Evolutionary conservation across 1,140 invertebrate genomes (phyloP), one percentile per base, ranked within the genome.

Genomic region (Gonatopus flavifemur): DNA sequence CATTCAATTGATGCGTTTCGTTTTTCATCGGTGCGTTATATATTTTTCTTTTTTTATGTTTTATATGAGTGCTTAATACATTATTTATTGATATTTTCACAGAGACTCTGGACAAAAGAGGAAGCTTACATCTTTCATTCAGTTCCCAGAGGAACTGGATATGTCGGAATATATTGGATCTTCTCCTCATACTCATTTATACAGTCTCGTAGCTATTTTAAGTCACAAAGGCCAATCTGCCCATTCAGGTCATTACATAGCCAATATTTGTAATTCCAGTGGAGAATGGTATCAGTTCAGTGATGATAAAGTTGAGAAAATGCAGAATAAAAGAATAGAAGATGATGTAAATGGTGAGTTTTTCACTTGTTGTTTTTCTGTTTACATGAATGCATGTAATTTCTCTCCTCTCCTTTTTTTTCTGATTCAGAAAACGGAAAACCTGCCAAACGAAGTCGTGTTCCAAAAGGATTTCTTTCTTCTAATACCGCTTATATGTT

Each of bases 161-260:
- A 86, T 89, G 84, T 80, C 79, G 18, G 67, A 76, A 49, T 83
- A 80, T 60, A 58, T 85, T n/a, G 54, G 59, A 22, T 70, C 68
- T 57, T 52, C 62, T 12, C 47, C 60, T 22, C 64, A 67, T 40
- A 66, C 69, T n/a, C 67, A 75, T 28, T 54, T 81, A n/a, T 88
- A 88, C 57, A 79, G 82, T 59, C 72, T 89, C 21, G 80, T 77
- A 28, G 87, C 86, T 7, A 85, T 88, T 50, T 67, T 89, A 15
- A 85, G 86, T 47, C 87, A 88, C 57, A 80, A 83, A 64, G 87
- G 87, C 8, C 77, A 78, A 16, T 85, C 81, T 46, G 86, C 86
- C 7, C 81, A 86, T 59, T 86, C 84, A 35, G 87, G 87, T n/a
- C 87, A 89, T 70, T 89, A 88, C 60, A 82, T 86, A 55, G 81